Conservation (phyloP, 2,797 vertebrate species). For the Morelia viridis region DNA sequence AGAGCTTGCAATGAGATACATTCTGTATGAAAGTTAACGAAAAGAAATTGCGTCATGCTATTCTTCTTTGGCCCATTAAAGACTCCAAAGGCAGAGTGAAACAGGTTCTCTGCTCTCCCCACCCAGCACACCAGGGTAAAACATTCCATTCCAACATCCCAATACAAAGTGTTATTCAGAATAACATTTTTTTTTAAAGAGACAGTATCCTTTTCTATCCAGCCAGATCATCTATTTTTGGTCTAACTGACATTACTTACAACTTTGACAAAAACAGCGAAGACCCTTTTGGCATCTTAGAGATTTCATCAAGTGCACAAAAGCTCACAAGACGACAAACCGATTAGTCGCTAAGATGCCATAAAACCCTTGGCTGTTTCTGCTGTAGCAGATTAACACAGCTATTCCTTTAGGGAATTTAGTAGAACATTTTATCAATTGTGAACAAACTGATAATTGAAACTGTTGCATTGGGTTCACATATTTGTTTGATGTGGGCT, state of each 20-base stretch:
- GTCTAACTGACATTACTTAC: background rate
- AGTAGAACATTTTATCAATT: background rate
- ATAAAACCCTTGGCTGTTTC: background rate
- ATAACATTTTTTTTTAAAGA: conserved; percentile 62
- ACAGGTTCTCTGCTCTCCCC: background rate
- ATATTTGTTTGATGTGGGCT: background rate
- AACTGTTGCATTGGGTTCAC: background rate
- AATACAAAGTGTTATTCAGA: conserved; percentile 52
- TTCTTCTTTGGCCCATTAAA: conserved; percentile 58
- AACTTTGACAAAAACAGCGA: background rate
- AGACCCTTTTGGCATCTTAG: background rate
- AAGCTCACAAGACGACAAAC: background rate
- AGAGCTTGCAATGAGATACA: conserved; percentile 64
- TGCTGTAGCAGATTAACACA: background rate
- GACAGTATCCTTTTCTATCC: conserved; percentile 70
- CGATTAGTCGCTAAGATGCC: background rate
- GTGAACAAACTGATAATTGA: background rate
- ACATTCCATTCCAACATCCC: conserved; percentile 39
- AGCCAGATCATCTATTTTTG: background rate
- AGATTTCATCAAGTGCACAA: background rate
- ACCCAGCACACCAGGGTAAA: background rate
- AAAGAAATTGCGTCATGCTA: conserved; percentile 69
- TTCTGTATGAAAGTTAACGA: conserved; percentile 54
- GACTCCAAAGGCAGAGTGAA: background rate
- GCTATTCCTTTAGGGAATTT: background rate